Evolutionary conservation across 2,888 invertebrate species (phyloP), one percentile per base, ranked within the genome.

Genomic region (Drosophila ochracea): DNA sequence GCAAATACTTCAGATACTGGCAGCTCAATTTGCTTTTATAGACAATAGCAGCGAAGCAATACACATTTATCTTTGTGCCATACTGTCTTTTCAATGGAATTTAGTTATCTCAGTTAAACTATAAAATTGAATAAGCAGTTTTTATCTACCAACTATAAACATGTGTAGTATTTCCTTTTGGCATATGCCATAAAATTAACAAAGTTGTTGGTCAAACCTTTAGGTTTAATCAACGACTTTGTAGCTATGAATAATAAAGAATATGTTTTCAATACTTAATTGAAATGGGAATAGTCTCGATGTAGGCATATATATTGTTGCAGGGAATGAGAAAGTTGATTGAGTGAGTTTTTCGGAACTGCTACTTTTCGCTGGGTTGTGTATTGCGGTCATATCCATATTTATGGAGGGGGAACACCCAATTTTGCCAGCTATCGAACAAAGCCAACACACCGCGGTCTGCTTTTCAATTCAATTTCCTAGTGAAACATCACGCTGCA

Each of bases 391-490:
- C 61, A 73, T 70, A 69, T 13, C 35, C 35, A 35, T 73, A 79
- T 76, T 82, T 88, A 80, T 80, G 73, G 74, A 67, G 43, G 71
- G 67, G 49, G 49, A 47, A 35, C 61, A 53, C 57, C 21, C 73
- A 73, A 64, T 55, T 43, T 60, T 60, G 64, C 60, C 64, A 76
- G 61, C 71, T 66, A 64, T 57, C 69, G 82, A 82, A 88, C 78
- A 85, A 85, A 75, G 77, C 73, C 74, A 78, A 63, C 70, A 67
- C 72, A 80, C 78, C 73, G 74, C 82, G 76, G 73, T 61, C 75
- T 71, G 75, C 71, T 80, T 84, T 85, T 85, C 82, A 85, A 83
- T 88, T 85, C 83, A 88, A 85, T 82, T 84, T 83, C 77, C 62
- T 61, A 57, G 62, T 49, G 64, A 57, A 64, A 57, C 59, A 63